Evolutionary conservation across 2,888 invertebrate species (phyloP).

Genomic region (Machimus rusticus): DNA sequence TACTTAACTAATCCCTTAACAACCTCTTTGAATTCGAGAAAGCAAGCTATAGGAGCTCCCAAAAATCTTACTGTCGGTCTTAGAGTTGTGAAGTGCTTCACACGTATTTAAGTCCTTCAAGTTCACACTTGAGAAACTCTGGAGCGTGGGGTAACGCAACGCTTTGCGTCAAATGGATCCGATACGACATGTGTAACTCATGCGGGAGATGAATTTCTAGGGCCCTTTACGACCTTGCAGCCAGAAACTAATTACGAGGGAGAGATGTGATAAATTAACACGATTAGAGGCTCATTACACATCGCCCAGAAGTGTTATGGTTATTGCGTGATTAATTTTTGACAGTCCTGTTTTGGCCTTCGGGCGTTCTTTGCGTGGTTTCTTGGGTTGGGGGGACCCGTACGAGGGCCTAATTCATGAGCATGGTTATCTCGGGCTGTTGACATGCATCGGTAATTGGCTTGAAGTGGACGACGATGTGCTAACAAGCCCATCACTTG

Average conservation of each 20-base stretch:
- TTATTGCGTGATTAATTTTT: constrained; percentile 41
- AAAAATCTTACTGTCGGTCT: neutral
- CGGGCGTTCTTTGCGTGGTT: neutral
- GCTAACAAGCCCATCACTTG: neutral
- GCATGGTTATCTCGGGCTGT: constrained; percentile 23
- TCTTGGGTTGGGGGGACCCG: neutral
- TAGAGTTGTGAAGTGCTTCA: neutral
- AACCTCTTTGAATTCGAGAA: neutral
- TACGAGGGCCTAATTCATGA: neutral
- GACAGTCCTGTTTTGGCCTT: constrained; percentile 9
- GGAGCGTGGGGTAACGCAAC: neutral
- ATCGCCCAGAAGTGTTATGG: constrained; percentile 5
- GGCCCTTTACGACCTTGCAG: constrained; percentile 1
- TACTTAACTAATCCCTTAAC: neutral
- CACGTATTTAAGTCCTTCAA: neutral
- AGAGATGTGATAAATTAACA: constrained; percentile 37
- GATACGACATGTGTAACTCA: constrained; percentile 21
- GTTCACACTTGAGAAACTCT: neutral
- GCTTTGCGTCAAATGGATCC: neutral
- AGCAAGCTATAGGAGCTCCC: neutral
- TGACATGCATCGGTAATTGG: constrained; percentile 18
- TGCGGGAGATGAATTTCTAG: constrained; percentile 25
- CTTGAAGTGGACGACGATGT: constrained; percentile 17
- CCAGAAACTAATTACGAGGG: constrained; percentile 22
- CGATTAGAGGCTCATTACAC: constrained; percentile 35